Evolutionary conservation across 2,113 vertebrate species (phyloP).

Genomic region (Hiodon tergisus): DNA sequence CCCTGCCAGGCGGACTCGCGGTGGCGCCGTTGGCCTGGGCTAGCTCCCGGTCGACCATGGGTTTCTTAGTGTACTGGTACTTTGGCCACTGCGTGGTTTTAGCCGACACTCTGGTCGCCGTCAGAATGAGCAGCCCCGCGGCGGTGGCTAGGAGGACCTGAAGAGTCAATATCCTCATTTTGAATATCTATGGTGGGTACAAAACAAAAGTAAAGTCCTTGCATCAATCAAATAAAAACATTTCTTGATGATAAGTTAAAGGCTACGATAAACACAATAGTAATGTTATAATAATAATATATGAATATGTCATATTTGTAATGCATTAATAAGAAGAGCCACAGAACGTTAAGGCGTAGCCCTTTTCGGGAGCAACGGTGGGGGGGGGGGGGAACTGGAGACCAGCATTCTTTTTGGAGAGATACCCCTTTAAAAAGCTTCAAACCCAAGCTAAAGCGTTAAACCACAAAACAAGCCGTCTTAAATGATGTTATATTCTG

Average conservation of each 20-base stretch:
- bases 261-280: no score
- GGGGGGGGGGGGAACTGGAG: no score
- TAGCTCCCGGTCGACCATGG: conserved; percentile 42
- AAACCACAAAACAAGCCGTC: no score
- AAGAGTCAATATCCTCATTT: conserved; percentile 63
- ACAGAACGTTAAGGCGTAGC: no score
- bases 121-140: conserved; percentile 34
- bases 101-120: conserved; percentile 29
- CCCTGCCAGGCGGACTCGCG: conserved; percentile 18
- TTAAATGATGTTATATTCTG: no score
- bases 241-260: neutral
- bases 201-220: conserved; percentile 20
- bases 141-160: conserved; percentile 42
- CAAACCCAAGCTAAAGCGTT: no score
- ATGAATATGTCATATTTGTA: no score
- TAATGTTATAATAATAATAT: no score
- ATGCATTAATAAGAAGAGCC: no score
- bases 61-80: conserved; percentile 77
- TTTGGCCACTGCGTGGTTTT: conserved; percentile 76
- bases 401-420: no score
- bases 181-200: conserved; percentile 52
- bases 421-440: no score
- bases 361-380: no score
- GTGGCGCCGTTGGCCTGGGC: conserved; percentile 46
- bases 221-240: neutral